A percentile compares a stretch with the other conserved stretches of the same genome.
phyloP scores from a whole-genome alignment of 2,797 vertebrate genomes.

The Peromyscus attwateri region DNA sequence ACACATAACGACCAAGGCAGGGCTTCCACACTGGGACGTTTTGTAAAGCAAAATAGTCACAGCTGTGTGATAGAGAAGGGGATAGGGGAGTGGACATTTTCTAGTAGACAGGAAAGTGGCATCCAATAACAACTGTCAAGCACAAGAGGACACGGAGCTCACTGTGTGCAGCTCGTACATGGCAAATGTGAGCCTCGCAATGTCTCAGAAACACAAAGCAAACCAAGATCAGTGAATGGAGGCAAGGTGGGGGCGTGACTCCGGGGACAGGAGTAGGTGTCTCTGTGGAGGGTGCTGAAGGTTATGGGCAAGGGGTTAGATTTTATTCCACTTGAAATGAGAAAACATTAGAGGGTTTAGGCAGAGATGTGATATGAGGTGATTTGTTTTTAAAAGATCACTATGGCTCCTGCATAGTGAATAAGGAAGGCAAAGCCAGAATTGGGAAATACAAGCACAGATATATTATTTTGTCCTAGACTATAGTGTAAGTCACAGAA shows the following conservation, averaged over 20 bases:
- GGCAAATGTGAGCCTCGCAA: background rate
- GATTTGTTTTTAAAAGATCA: constrained; percentile 61
- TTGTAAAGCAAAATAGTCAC: background rate
- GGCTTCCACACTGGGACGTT: background rate
- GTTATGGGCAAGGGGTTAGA: background rate
- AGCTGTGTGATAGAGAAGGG: background rate
- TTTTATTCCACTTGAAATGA: constrained; percentile 33
- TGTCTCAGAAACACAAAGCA: background rate
- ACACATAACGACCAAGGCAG: background rate
- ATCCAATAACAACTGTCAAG: background rate
- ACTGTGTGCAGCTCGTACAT: background rate
- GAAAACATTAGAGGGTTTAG: constrained; percentile 13
- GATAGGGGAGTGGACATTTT: background rate
- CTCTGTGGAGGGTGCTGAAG: background rate
- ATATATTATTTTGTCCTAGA: constrained; percentile 52
- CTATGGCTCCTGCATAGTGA: constrained; percentile 11
- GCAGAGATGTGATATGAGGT: background rate
- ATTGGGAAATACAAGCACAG: background rate
- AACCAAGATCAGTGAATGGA: background rate
- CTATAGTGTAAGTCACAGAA: constrained; percentile 54
- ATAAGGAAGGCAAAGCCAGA: constrained; percentile 36
- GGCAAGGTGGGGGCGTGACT: background rate
- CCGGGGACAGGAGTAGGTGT: background rate
- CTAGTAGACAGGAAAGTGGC: background rate
- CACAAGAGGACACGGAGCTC: background rate